These are phyloP conservation scores for Drosophila tanythrix DNA, from an alignment of 2,888 invertebrate species.

Conservation along the genomic window DNA sequence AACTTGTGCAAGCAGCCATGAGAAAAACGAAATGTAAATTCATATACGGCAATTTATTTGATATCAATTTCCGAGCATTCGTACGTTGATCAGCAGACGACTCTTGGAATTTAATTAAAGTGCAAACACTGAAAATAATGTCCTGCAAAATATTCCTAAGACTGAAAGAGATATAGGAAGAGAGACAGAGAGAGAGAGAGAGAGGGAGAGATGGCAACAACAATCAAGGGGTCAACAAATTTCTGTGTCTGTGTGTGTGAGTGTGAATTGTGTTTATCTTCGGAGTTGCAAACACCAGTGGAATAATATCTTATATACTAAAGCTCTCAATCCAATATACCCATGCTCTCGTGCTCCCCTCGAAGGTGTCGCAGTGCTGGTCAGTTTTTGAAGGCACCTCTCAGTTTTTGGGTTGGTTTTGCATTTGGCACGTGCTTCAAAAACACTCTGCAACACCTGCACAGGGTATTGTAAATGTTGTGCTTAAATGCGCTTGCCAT, in stretches of 20 bases:
- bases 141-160: conserved; percentile 31
- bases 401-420: conserved; percentile 19
- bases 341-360: background rate
- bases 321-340: conserved; percentile 11
- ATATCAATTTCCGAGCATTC: conserved; percentile 40
- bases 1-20: conserved; percentile 35
- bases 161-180: background rate
- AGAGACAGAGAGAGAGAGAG: background rate
- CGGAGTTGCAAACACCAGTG: conserved; percentile 33
- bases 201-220: conserved; percentile 1
- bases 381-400: conserved; percentile 35
- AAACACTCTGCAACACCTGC: conserved; percentile 18
- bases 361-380: conserved; percentile 40
- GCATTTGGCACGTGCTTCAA: conserved; percentile 56
- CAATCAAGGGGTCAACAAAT: conserved; percentile 25
- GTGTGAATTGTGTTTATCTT: conserved; percentile 47
- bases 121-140: conserved; percentile 64
- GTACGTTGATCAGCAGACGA: conserved; percentile 27
- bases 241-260: conserved; percentile 5
- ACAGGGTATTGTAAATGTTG: background rate
- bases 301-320: conserved; percentile 48
- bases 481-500: background rate
- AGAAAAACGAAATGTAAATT: conserved; percentile 50
- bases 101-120: conserved; percentile 70
- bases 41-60: conserved; percentile 50